Evolutionary conservation across 2,113 vertebrate genomes (phyloP), one percentile per base, ranked within the genome.

Genomic region (Pseudopipra pipra): DNA sequence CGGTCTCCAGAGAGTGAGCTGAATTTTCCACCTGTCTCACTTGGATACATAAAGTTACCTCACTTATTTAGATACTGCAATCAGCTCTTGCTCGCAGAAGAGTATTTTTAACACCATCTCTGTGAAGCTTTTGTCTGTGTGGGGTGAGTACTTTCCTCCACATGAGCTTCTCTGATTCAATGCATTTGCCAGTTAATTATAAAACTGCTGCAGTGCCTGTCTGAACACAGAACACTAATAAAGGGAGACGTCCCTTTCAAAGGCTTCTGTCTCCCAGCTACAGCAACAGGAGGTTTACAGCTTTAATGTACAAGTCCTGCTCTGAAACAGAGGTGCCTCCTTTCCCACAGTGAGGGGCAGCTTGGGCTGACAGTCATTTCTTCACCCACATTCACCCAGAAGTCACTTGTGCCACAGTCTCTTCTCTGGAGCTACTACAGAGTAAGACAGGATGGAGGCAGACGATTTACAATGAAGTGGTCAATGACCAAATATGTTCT

Each of bases 11-110:
- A 86, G 72, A 77, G 58, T 93, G 91, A 93, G 92, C 24, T 3
- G 21, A 37, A 90, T 95, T 96, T 97, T 96, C 93, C 94, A 97
- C 92, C 90, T 94, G 81, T 84, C 83, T 82, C 67, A 81, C 81
- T 78, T 58, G 84, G 65, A 62, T 24, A 95, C 79, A 73, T 90
- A 91, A 95, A 95, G 90, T 90, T 71, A 96, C 87, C 81, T 95
- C 89, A 96, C 96, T 92, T 95, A 90, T 96, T 97, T 96, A 96
- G 88, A 76, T 31, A 87, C 62, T 71, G 83, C 28, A 82, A 96
- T 95, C 89, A 77, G 87, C 77, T 77, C 67, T 81, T 90, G 85
- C 92, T 95, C 0, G 0, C 14, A 90, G 89, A 70, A 63, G 89
- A 14, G 11, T 65, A 82, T 89, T 96, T 95, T 93, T 88, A 94